Base-by-base conservation (phyloP, 1,140 invertebrate genomes). In the Nomia melanderi region DNA sequence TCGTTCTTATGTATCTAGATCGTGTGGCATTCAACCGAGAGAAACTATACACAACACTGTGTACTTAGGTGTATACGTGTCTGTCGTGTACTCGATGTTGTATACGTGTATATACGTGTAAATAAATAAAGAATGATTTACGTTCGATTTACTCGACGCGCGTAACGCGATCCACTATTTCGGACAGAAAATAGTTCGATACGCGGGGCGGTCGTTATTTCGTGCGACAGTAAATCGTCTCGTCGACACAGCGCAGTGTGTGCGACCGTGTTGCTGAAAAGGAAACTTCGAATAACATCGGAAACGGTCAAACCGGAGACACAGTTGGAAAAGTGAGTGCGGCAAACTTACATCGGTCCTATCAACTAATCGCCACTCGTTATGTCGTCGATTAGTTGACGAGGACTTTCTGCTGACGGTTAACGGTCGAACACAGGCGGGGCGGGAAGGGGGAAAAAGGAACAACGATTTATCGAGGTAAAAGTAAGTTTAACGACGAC, bases 101-200 rank as follows among this genome's bases (percentile, higher is more conserved):
- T 17, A 44, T 44, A 44, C 5, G 20, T 44, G 5, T 72, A 53
- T 41, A 39, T 39, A 63, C 36, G 1, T 72, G 25, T 7, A 63
- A 53, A 73, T 36, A 64, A 39, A 27, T 17, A 44, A 44, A 44
- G 41, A 44, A 39, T 11, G 31, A 44, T 64, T 63, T 74, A 74
- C 71, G 59, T 54, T 73, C 31, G 25, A 64, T 8, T 27, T 67
- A n/a, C 14, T 20, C 66, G 31, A 63, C 50, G 50, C n/a, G 62
- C 14, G 11, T 64, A 31, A 65, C 36, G 72, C 33, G 56, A 47
- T 69, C 73, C 64, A 67, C n/a, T 25, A 29, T 74, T 27, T 9
- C 14, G 14, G 53, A 9, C 44, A 66, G n/a, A 67, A n/a, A n/a
- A 36, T 36, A 57, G 20, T 59, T 69, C 54, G 23, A 59, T 47